Conservation (phyloP, 2,113 vertebrate genomes). For the Pachyramphus minor region DNA sequence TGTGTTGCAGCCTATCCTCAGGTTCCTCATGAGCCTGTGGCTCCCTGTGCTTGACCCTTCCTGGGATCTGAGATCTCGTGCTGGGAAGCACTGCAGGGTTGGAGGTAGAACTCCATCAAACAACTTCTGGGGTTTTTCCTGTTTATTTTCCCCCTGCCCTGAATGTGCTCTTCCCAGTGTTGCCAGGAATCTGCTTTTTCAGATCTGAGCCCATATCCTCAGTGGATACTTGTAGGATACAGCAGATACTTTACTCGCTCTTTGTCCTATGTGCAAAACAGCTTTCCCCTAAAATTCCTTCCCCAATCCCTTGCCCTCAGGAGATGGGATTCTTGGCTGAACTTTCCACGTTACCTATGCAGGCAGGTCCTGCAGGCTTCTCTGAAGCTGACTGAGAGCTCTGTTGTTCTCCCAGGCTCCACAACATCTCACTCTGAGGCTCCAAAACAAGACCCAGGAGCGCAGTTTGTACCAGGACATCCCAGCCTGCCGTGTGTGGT, state of each 20-base stretch:
- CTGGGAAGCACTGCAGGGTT: neutral
- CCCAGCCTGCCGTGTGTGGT: neutral
- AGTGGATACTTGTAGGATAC: neutral
- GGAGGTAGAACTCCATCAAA: neutral
- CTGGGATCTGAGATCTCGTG: neutral
- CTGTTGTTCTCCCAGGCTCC: neutral
- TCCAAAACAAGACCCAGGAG: neutral
- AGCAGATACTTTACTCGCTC: neutral
- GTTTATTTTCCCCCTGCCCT: neutral
- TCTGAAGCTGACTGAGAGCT: neutral
- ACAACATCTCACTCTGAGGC: neutral
- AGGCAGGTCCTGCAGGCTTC: neutral
- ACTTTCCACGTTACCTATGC: neutral
- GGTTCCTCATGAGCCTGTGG: neutral
- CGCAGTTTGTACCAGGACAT: neutral
- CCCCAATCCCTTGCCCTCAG: neutral
- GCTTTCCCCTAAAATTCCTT: neutral
- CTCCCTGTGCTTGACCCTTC: rapidly evolving
- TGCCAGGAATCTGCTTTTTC: neutral
- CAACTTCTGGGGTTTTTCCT: neutral
- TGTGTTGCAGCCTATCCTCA: neutral
- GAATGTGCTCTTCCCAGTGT: neutral
- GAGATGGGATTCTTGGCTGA: constrained; percentile 22
- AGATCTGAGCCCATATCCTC: neutral
- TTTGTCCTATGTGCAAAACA: neutral